phyloP scores from a whole-genome alignment of 2,888 invertebrate species.

The Melipona beecheii region DNA sequence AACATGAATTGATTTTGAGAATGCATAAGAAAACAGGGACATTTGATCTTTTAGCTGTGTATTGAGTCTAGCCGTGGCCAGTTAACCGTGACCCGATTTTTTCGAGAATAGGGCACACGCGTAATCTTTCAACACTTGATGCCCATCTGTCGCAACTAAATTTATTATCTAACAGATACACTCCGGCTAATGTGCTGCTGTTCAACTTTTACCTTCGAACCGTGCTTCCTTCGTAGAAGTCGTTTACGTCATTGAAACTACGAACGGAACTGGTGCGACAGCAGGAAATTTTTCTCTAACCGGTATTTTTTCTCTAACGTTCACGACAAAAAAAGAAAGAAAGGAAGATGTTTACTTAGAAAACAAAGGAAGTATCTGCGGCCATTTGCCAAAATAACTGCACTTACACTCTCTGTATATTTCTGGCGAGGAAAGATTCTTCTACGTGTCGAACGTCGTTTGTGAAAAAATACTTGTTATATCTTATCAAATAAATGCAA shows the following conservation, averaged over 20 bases:
- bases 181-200: slow-evolving; percentile 48
- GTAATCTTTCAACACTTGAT: slow-evolving; percentile 38
- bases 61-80: no score
- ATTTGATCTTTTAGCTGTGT: slow-evolving; percentile 15
- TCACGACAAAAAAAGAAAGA: not conserved
- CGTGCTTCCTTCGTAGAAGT: slow-evolving; percentile 42
- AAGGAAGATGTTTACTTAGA: not conserved
- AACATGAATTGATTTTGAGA: slow-evolving; percentile 4
- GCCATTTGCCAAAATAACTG: not conserved
- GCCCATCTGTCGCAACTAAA: slow-evolving; percentile 58
- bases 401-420: no score
- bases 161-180: slow-evolving; percentile 56
- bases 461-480: not conserved
- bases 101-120: slow-evolving; percentile 42
- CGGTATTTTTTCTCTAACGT: not conserved
- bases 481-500: not conserved
- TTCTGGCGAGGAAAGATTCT: no score
- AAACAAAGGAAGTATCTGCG: no score
- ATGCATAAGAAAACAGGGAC: not conserved
- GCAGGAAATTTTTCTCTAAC: slow-evolving; percentile 6
- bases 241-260: slow-evolving; percentile 45
- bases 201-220: slow-evolving; percentile 34
- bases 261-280: not conserved
- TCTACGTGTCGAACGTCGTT: not conserved
- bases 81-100: slow-evolving; percentile 34